Evolutionary conservation across 2,888 invertebrate genomes (phyloP), one percentile per base, ranked within the genome.

Genomic region (Torymus tubicola): DNA sequence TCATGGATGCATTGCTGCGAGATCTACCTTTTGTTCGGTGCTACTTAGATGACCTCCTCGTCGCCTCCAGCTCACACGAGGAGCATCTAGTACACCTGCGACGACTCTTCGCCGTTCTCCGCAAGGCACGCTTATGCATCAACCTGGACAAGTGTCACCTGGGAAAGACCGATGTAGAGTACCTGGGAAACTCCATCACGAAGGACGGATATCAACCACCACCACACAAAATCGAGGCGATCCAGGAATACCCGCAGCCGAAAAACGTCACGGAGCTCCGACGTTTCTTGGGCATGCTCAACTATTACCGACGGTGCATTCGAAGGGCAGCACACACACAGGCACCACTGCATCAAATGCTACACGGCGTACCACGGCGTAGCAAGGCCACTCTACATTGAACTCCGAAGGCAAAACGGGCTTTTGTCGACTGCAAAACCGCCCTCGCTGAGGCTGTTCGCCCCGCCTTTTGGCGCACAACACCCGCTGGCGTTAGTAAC

Each of bases 151-250:
- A 63, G 18, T 73, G 73, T 8, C 1, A 2, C 3, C 0, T 73
- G 0, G 63, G 55, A 1, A 61, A 74, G 53, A 10, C 5, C 2
- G 13, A 12, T 14, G 67, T 74, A 13, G 16, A 2, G 0, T 74
- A 65, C 21, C 58, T 74, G 10, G 74, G 74, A 1, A 18, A 60
- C 42, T 8, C 1, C 8, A 42, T 75, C 65, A 52, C 58, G 5
- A 11, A 13, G n/a, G 13, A 64, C 8, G n/a, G 63, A 16, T 1
- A 2, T 10, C 2, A 50, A 4, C 52, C 42, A 0, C 69, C 55
- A 4, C 31, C 73, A 11, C n/a, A 18, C n/a, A 21, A 53, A 3
- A 21, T 72, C 52, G 8, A 50, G 12, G 72, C 53, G 1, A 63
- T 72, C 0, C 14, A n/a, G 16, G 16, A 1, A 2, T 24, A 65